A percentile compares a stretch with the other conserved stretches of the same genome.
Evolutionary conservation across 2,113 vertebrate genomes (phyloP).

Genomic region (Malaclemys terrapin): DNA sequence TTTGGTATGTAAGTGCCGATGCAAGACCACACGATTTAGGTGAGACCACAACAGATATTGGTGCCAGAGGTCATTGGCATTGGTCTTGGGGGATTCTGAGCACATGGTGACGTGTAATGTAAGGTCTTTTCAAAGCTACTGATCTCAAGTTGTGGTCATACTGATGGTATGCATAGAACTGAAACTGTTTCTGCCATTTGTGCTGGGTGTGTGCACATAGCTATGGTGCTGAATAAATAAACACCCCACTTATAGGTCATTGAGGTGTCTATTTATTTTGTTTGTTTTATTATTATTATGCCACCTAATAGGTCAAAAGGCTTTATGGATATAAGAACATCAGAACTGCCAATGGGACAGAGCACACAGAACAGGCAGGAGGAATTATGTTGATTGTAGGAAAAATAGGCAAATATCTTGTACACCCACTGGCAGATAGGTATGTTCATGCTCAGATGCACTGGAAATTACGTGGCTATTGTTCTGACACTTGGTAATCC

Average conservation of each 20-base stretch:
- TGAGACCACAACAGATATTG: not conserved
- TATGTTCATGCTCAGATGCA: not conserved
- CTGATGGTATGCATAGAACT: not conserved
- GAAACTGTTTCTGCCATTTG: not conserved
- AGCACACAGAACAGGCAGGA: not conserved
- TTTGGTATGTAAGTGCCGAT: not conserved
- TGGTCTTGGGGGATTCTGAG: not conserved
- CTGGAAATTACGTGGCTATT: not conserved
- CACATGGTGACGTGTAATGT: not conserved
- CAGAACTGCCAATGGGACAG: too few species aligned
- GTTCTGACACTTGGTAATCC: not conserved
- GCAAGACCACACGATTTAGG: not conserved
- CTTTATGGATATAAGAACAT: too few species aligned
- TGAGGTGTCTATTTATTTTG: not conserved
- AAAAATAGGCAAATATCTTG: not conserved
- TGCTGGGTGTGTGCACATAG: fast-evolving
- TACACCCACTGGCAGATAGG: not conserved
- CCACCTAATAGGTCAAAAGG: not conserved
- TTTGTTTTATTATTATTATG: not conserved
- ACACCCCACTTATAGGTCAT: not conserved
- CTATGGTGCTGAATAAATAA: not conserved
- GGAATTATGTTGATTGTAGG: not conserved
- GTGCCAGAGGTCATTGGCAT: not conserved
- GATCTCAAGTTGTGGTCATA: not conserved
- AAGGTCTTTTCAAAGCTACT: not conserved